phyloP scores from a whole-genome alignment of 1,140 invertebrate genomes.

The Drosophila tani region DNA sequence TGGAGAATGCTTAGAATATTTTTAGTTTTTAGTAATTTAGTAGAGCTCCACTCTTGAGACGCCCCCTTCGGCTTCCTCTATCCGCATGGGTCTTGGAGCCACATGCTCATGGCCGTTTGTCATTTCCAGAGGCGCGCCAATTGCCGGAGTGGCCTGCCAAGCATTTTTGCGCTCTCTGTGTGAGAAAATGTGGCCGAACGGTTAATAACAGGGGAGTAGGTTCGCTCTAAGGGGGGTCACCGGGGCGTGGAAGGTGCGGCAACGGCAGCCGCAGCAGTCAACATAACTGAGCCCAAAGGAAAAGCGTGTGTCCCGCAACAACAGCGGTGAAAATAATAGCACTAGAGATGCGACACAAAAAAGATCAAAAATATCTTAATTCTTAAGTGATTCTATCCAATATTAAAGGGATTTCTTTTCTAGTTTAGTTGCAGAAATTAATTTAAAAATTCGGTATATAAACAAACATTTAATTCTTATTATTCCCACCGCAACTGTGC shows the following conservation, averaged over 20 bases:
- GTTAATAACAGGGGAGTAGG: conserved; percentile 56
- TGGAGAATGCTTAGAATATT: conserved; percentile 45
- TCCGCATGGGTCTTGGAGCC: conserved; percentile 6
- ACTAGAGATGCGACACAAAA: not conserved
- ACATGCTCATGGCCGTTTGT: conserved; percentile 64
- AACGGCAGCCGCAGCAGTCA: conserved; percentile 42
- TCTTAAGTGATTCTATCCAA: no score
- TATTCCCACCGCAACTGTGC: conserved; percentile 13
- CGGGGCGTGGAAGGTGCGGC: conserved; percentile 50
- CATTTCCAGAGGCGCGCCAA: conserved; percentile 77
- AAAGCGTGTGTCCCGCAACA: conserved; percentile 34
- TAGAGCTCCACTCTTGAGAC: conserved; percentile 26
- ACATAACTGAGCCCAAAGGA: conserved; percentile 57
- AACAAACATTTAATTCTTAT: not conserved
- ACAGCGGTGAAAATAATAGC: conserved; percentile 1
- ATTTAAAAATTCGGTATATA: no score
- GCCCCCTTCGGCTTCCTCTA: conserved; percentile 21
- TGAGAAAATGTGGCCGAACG: conserved; percentile 80
- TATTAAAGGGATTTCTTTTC: no score
- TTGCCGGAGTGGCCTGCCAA: conserved; percentile 60
- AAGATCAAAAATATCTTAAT: no score
- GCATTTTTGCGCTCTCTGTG: conserved; percentile 61
- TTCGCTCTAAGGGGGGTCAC: not conserved
- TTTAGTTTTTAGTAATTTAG: conserved; percentile 52
- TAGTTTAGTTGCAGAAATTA: no score